Percentiles rank a stretch among this genome's conserved stretches.
phyloP scores from a whole-genome alignment of 2,888 invertebrate species.

The Alcis repandata region DNA sequence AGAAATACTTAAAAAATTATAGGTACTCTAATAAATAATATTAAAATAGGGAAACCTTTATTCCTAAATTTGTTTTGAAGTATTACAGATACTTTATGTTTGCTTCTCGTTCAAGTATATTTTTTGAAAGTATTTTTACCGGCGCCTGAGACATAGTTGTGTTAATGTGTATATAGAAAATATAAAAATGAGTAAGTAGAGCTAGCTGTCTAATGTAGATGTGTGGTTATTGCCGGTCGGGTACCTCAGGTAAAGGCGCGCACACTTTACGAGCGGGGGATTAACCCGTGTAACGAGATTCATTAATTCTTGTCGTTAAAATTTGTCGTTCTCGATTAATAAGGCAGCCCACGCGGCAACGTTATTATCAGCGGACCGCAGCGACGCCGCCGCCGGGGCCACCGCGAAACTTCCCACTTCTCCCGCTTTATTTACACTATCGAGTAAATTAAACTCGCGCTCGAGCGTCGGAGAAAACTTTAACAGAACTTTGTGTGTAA shows the following conservation, averaged over 20 bases:
- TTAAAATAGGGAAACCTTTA: neutral
- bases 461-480: constrained; percentile 85
- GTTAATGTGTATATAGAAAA: neutral
- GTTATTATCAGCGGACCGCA: constrained; percentile 85
- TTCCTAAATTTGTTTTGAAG: too few relatives aligned
- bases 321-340: constrained; percentile 88
- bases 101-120: too few relatives aligned
- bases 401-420: constrained; percentile 83
- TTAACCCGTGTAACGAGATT: constrained; percentile 88
- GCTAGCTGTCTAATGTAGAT: constrained; percentile 53
- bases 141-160: too few relatives aligned
- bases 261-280: constrained; percentile 85
- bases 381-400: constrained; percentile 71
- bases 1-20: too few relatives aligned
- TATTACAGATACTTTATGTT: too few relatives aligned
- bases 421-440: constrained; percentile 87
- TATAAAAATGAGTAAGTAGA: constrained; percentile 46
- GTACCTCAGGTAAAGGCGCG: constrained; percentile 81
- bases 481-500: constrained; percentile 87
- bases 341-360: constrained; percentile 83
- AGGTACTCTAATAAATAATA: neutral
- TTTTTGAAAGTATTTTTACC: too few relatives aligned
- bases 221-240: constrained; percentile 65
- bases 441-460: constrained; percentile 87
- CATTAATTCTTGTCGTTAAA: constrained; percentile 88